These are phyloP conservation scores for Stenchaetothrips biformis DNA, from an alignment of 2,888 invertebrate genomes.

Conservation along the genomic window DNA sequence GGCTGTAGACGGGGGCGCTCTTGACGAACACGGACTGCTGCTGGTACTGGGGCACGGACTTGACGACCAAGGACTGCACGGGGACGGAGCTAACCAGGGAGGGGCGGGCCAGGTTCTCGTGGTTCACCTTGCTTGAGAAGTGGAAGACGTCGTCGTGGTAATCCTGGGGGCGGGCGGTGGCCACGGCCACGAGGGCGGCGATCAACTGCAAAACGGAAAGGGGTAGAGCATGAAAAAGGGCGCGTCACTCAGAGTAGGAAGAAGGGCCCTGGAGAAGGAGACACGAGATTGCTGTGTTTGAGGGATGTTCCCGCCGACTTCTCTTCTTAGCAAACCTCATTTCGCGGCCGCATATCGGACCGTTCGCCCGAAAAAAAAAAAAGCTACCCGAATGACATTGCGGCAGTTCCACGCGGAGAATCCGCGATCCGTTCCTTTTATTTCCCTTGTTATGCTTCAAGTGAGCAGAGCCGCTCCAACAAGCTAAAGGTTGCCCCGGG, in stretches of 20 bases:
- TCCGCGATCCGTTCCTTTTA: not conserved
- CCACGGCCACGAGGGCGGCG: conserved; percentile 16
- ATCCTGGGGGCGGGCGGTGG: conserved; percentile 14
- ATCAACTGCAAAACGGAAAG: not conserved
- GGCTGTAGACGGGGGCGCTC: conserved; percentile 23
- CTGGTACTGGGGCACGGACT: conserved; percentile 12
- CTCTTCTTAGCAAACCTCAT: too few relatives aligned
- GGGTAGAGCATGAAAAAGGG: too few relatives aligned
- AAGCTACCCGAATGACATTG: too few relatives aligned
- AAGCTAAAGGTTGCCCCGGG: too few relatives aligned
- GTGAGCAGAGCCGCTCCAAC: too few relatives aligned
- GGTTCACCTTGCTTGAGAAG: conserved; percentile 20
- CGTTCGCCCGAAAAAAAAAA: too few relatives aligned
- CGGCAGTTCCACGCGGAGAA: not conserved
- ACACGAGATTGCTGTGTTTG: not conserved
- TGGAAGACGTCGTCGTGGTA: conserved; percentile 19
- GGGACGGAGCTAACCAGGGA: conserved; percentile 13
- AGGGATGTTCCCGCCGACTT: not conserved
- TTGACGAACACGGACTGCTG: conserved; percentile 10
- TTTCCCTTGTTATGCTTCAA: too few relatives aligned
- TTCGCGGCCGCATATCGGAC: too few relatives aligned
- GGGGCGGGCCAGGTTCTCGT: not conserved
- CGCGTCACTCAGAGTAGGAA: not conserved
- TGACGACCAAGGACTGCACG: conserved; percentile 5
- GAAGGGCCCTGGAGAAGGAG: not conserved